Evolutionary conservation across 2,888 invertebrate genomes (phyloP).

Genomic region (Dione vanillae): DNA sequence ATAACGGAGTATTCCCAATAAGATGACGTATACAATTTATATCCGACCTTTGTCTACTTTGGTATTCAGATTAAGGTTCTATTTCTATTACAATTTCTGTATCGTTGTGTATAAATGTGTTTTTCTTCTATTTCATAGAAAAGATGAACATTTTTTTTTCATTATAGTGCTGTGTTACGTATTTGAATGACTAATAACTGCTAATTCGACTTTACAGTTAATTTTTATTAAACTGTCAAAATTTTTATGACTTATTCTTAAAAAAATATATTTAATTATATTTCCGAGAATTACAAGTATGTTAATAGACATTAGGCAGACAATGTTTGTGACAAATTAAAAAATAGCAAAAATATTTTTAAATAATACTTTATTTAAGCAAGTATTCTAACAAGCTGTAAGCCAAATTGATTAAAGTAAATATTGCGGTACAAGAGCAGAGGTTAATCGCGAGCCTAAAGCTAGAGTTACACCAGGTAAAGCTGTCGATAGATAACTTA

Average conservation of each 20-base stretch:
- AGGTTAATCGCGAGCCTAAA: constrained; percentile 35
- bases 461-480: constrained; percentile 31
- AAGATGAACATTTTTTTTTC: too few relatives aligned
- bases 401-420: constrained; percentile 28
- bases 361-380: not conserved
- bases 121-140: too few relatives aligned
- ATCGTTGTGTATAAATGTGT: not conserved
- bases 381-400: constrained; percentile 25
- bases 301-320: too few relatives aligned
- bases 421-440: constrained; percentile 26
- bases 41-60: constrained; percentile 58
- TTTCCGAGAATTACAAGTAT: too few relatives aligned
- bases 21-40: constrained; percentile 66
- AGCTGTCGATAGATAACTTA: constrained; percentile 25
- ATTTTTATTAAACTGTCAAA: too few relatives aligned
- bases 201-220: too few relatives aligned
- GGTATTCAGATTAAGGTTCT: constrained; percentile 48
- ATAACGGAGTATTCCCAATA: constrained; percentile 53
- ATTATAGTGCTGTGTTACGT: too few relatives aligned
- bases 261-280: too few relatives aligned
- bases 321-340: not conserved
- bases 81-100: constrained; percentile 30
- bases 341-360: not conserved
- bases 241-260: too few relatives aligned
- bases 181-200: too few relatives aligned